Conservation (phyloP, 2,888 invertebrate species). For the Latrodectus hesperus region DNA sequence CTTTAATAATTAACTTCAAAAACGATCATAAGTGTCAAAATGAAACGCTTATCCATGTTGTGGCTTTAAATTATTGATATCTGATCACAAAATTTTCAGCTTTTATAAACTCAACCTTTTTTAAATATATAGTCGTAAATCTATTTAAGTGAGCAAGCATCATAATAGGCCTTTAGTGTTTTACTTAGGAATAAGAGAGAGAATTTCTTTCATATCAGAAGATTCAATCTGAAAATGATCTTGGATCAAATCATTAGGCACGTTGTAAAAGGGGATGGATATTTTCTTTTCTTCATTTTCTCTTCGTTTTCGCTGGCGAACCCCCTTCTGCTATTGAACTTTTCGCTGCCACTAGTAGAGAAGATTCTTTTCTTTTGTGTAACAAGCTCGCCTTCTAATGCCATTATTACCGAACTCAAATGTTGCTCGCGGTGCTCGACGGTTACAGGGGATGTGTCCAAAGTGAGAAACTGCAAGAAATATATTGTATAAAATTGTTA, state of each 20-base stretch:
- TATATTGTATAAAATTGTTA: too few relatives aligned
- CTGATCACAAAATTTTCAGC: too few relatives aligned
- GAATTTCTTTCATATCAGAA: slow-evolving; percentile 17
- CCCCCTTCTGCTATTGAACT: slow-evolving; percentile 23
- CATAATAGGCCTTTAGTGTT: slow-evolving; percentile 46
- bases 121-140: slow-evolving; percentile 25
- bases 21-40: too few relatives aligned
- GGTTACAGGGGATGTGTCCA: slow-evolving; percentile 17
- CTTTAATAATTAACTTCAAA: too few relatives aligned
- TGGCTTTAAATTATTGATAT: too few relatives aligned
- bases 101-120: too few relatives aligned
- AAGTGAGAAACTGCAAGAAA: neutral
- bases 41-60: too few relatives aligned
- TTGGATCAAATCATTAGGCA: slow-evolving; percentile 59
- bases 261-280: slow-evolving; percentile 34
- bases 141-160: slow-evolving; percentile 47
- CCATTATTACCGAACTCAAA: slow-evolving; percentile 54
- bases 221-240: slow-evolving; percentile 45
- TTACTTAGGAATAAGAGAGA: slow-evolving; percentile 24
- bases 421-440: slow-evolving; percentile 28
- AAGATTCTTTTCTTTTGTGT: slow-evolving; percentile 39
- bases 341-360: slow-evolving; percentile 29
- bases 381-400: slow-evolving; percentile 46
- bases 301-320: slow-evolving; percentile 4
- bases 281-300: neutral